Evolutionary conservation across 2,888 invertebrate species (phyloP), one percentile per base, ranked within the genome.

Genomic region (Meandrusa payeni): DNA sequence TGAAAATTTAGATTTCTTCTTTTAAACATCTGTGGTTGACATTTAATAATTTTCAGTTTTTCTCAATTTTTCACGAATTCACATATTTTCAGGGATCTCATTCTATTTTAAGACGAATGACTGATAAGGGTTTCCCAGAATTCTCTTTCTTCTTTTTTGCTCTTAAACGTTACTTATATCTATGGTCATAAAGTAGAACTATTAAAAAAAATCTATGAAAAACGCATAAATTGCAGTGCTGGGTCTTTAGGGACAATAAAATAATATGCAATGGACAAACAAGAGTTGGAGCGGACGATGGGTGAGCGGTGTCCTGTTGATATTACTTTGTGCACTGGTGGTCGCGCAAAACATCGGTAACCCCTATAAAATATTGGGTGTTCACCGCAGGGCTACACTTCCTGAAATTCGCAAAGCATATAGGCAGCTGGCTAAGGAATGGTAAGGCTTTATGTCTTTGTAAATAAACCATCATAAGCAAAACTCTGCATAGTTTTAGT

Each of bases 381-480:
- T 97, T 29, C 89, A 90, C 56, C 91, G 91, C 57, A 90, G 91
- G 61, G 94, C 97, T 5, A 90, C 92, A n/a, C 70, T 91, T 28
- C 91, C 92, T 52, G 97, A 97, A 61, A 96, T 98, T 55, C 91
- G 96, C 53, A 94, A 93, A 73, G 95, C 97, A 2, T 98, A 97
- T 70, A 96, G 94, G 69, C 92, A 94, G 70, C 88, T 97, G 52
- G 97, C 94, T 9, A 97, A 95, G 78, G 95, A 96, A 91, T 97
- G 97, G 96, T 95, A 76, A 83, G 79, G 68, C 42, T 47, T 11
- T 24, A 9, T 9, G 11, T 29, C 11, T 24, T 19, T 5, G n/a
- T n/a, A 6, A 19, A 17, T 23, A 15, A n/a, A n/a, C n/a, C n/a
- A n/a, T n/a, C n/a, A n/a, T n/a, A n/a, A n/a, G n/a, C n/a, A n/a